Evolutionary conservation across 2,888 invertebrate genomes (phyloP), one percentile per base, ranked within the genome.

Genomic region (Gari tellinella): DNA sequence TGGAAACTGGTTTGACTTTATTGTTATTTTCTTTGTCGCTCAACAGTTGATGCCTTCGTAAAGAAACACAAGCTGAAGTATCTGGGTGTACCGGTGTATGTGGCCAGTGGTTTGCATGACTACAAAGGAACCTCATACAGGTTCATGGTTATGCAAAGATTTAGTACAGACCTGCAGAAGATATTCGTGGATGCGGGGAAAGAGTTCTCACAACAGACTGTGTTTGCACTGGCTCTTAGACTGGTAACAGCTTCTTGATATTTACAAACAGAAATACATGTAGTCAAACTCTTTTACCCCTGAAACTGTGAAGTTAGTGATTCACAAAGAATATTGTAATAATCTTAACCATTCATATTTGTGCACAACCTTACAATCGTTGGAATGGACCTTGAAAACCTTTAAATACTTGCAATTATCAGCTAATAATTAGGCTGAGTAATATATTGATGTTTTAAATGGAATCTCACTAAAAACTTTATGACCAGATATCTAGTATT

Each of bases 71-170:
- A 94, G 86, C 86, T 97, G 23, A 93, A 94, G 67, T 93, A 93
- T 40, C 92, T 98, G 1, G 98, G 98, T 15, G 95, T 99, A 94
- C 98, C 99, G 0, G 94, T 95, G 65, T 98, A 96, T 90, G 95
- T 98, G 68, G 96, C 97, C 14, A 96, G 96, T 58, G 99, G 99
- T 0, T 96, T 96, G 5, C 96, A 97, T 89, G 94, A 94, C 64
- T 94, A 94, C 84, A 94, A 94, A n/a, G 94, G 94, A 23, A 74
- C 94, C 43, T 95, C 95, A 83, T 97, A 97, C 90, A 94, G 99
- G 68, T 99, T 99, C 93, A 94, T 99, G 82, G 96, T 99, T n/a
- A 94, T 99, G 89, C 97, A 97, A 4, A 95, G 97, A 75, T 99
- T 96, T 91, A 96, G 97, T 79, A 94, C 95, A 65, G 98, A 98